Percentiles rank a stretch among this genome's conserved stretches.
Evolutionary conservation across 2,797 vertebrate genomes (phyloP).

Genomic region (Clarias platycephalus): DNA sequence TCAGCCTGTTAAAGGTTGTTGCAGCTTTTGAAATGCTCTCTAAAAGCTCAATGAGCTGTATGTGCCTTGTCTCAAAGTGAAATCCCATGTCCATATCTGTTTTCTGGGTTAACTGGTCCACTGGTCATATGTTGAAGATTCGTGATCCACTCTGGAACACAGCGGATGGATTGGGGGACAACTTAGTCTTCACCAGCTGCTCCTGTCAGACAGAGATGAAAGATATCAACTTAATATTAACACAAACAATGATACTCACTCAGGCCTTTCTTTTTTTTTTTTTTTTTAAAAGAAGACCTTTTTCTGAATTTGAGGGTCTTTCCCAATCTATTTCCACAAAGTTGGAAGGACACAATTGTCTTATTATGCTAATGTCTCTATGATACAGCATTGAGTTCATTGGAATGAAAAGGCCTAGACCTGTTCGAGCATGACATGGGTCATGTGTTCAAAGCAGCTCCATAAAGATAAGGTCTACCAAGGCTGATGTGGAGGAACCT

Average conservation of each 20-base stretch:
- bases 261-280: too few species aligned
- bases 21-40: not conserved
- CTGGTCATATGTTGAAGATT: constrained; percentile 85
- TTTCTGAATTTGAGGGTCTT: too few species aligned
- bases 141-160: constrained; percentile 87
- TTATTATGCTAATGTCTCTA: too few species aligned
- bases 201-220: constrained; percentile 71
- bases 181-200: constrained; percentile 83
- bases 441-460: too few species aligned
- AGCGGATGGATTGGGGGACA: constrained; percentile 88
- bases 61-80: not conserved
- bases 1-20: not conserved
- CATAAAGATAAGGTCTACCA: too few species aligned
- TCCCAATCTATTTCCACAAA: too few species aligned
- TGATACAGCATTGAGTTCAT: too few species aligned
- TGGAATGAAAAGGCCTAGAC: too few species aligned
- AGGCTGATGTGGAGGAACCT: too few species aligned
- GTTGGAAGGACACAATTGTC: too few species aligned
- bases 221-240: not conserved
- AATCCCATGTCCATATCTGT: constrained; percentile 6
- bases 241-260: not conserved
- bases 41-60: constrained; percentile 5
- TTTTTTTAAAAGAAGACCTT: too few species aligned
- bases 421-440: too few species aligned
- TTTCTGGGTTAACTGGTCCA: constrained; percentile 10